Conservation (phyloP, 2,888 invertebrate species). For the Apoderus coryli region DNA sequence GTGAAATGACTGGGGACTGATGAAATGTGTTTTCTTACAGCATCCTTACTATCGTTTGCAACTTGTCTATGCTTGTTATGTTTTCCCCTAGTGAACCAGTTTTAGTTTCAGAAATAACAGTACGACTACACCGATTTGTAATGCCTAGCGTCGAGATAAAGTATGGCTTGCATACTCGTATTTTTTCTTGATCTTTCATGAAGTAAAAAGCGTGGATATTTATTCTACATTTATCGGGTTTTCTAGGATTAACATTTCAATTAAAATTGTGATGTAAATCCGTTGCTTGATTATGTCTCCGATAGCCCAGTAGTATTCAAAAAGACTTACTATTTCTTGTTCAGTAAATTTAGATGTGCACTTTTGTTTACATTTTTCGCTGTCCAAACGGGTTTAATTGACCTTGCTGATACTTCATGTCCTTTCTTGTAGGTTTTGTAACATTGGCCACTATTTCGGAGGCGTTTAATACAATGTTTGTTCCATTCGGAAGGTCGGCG, state of each 20-base stretch:
- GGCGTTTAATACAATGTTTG: slow-evolving; percentile 1
- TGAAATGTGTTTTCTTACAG: slow-evolving; percentile 7
- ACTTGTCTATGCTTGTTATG: slow-evolving; percentile 5
- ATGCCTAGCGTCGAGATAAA: slow-evolving; percentile 5
- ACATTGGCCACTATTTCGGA: neutral
- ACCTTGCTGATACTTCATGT: neutral
- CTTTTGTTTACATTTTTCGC: slow-evolving; percentile 3
- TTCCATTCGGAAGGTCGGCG: neutral
- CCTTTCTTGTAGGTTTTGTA: slow-evolving; percentile 2
- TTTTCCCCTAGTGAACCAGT: slow-evolving; percentile 5
- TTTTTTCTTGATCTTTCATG: slow-evolving; percentile 2
- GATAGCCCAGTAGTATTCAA: slow-evolving; percentile 3
- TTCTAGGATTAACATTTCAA: slow-evolving; percentile 5
- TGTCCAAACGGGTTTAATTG: slow-evolving; percentile 1
- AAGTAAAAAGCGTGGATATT: slow-evolving; percentile 7
- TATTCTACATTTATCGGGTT: neutral
- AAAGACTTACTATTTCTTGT: slow-evolving; percentile 2
- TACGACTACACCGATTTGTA: slow-evolving; percentile 6
- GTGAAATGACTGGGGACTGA: slow-evolving; percentile 12
- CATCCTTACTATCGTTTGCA: slow-evolving; percentile 9
- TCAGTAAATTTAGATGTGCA: slow-evolving; percentile 4
- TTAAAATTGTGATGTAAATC: slow-evolving; percentile 2
- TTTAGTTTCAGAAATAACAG: slow-evolving; percentile 4
- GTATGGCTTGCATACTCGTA: slow-evolving; percentile 5
- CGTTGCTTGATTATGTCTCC: slow-evolving; percentile 6